phyloP scores from a whole-genome alignment of 2,113 vertebrate genomes.

The Lathamus discolor region DNA sequence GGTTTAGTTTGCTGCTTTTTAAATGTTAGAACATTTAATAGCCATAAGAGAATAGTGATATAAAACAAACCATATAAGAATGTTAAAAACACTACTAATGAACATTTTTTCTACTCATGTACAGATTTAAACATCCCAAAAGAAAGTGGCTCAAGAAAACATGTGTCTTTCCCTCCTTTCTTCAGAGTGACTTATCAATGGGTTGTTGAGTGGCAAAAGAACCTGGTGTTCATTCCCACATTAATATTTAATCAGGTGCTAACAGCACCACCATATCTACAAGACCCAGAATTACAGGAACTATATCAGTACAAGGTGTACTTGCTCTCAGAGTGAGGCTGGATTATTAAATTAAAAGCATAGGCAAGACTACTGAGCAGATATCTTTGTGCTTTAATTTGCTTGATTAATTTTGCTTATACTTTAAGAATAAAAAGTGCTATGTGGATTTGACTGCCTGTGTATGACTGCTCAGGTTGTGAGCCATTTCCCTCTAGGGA shows the following conservation, averaged over 20 bases:
- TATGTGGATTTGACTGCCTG: not conserved
- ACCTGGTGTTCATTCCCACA: not conserved
- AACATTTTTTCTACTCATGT: not conserved
- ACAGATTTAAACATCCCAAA: conserved; percentile 5
- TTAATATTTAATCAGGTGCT: conserved; percentile 31
- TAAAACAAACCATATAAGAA: not conserved
- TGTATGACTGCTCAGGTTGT: not conserved
- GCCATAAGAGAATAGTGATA: not conserved
- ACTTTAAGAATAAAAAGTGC: not conserved
- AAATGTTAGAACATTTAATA: not conserved
- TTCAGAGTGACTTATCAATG: not conserved
- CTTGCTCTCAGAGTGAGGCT: not conserved
- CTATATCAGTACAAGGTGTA: not conserved
- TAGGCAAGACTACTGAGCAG: not conserved
- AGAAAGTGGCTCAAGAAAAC: not conserved
- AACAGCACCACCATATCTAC: not conserved
- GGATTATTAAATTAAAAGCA: not conserved
- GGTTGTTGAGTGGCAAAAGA: conserved; percentile 10
- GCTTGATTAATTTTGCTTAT: not conserved
- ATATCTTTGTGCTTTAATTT: not conserved
- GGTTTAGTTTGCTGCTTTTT: conserved; percentile 20
- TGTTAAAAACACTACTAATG: not conserved
- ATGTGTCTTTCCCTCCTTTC: not conserved
- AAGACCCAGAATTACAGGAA: not conserved
- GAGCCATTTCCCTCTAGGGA: not conserved